Evolutionary conservation across 2,888 invertebrate genomes (phyloP).

Genomic region (Anthophora plumipes): DNA sequence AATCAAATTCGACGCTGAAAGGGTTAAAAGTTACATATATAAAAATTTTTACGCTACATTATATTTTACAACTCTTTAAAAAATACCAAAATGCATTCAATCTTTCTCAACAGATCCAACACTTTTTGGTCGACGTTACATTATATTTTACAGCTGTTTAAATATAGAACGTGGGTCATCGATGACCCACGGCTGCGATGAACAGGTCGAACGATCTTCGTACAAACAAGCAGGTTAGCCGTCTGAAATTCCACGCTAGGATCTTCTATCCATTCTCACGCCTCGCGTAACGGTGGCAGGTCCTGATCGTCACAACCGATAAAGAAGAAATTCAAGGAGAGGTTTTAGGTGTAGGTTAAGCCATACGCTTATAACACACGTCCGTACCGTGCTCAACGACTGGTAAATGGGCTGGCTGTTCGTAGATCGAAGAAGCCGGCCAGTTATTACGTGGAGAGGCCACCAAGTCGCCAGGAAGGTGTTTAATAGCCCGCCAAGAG

Average conservation of each 20-base stretch:
- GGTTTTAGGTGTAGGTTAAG: constrained; percentile 73
- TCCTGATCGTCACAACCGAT: constrained; percentile 72
- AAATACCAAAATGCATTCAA: too few species aligned
- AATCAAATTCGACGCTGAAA: too few species aligned
- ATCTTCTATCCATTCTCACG: constrained; percentile 54
- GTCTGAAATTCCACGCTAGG: not conserved
- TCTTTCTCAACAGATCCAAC: too few species aligned
- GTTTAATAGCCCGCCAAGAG: constrained; percentile 82
- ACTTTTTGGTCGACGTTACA: too few species aligned
- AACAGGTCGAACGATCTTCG: constrained; percentile 5
- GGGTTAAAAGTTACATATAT: too few species aligned
- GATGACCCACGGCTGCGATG: too few species aligned
- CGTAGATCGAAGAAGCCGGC: constrained; percentile 37
- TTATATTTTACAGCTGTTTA: too few species aligned
- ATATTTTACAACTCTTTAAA: too few species aligned
- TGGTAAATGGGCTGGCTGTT: constrained; percentile 57
- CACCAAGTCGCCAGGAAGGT: constrained; percentile 81
- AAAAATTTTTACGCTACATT: too few species aligned
- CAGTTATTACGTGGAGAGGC: constrained; percentile 68
- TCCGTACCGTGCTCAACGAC: constrained; percentile 47
- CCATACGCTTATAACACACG: constrained; percentile 69
- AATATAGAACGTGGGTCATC: too few species aligned
- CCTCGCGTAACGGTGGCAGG: constrained; percentile 60
- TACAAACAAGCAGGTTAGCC: constrained; percentile 2
- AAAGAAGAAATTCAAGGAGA: constrained; percentile 81